phyloP scores from a whole-genome alignment of 2,113 vertebrate genomes.

The Sebastes schlegelii region DNA sequence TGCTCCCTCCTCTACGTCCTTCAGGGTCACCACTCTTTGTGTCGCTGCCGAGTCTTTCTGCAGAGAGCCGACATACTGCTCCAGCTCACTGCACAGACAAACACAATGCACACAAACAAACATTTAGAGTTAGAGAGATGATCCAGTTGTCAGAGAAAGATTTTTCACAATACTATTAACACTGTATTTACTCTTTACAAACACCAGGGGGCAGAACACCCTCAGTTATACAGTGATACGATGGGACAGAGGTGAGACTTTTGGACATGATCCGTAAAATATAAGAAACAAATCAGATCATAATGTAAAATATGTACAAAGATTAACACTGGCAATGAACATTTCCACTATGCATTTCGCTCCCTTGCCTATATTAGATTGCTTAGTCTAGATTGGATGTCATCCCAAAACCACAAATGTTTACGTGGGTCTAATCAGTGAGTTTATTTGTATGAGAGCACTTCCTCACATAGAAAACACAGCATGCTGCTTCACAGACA shows the following conservation, averaged over 20 bases:
- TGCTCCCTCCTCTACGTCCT: slow-evolving; percentile 95
- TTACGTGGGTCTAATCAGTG: slow-evolving; percentile 20
- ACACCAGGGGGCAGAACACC: slow-evolving; percentile 72
- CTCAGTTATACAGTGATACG: slow-evolving; percentile 7
- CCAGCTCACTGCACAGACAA: slow-evolving; percentile 87
- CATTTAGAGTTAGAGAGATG: not conserved
- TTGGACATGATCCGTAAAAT: not conserved
- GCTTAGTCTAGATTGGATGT: slow-evolving; percentile 19
- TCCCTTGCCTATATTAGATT: not conserved
- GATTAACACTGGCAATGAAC: not conserved
- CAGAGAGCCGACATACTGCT: slow-evolving; percentile 90
- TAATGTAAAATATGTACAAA: not conserved
- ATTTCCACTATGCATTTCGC: not conserved
- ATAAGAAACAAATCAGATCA: not conserved
- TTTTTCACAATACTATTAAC: not conserved
- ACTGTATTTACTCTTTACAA: slow-evolving; percentile 7
- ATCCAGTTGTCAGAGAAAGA: not conserved
- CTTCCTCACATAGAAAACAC: slow-evolving; percentile 49
- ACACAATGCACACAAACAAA: not conserved
- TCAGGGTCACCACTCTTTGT: slow-evolving; percentile 86
- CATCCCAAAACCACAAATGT: slow-evolving; percentile 38
- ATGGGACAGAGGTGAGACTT: slow-evolving; percentile 8
- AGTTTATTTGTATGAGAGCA: slow-evolving; percentile 34
- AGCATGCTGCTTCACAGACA: slow-evolving; percentile 16
- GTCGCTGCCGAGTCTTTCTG: slow-evolving; percentile 83